Evolutionary conservation across 2,113 vertebrate species (phyloP).

Genomic region (Ictalurus punctatus): DNA sequence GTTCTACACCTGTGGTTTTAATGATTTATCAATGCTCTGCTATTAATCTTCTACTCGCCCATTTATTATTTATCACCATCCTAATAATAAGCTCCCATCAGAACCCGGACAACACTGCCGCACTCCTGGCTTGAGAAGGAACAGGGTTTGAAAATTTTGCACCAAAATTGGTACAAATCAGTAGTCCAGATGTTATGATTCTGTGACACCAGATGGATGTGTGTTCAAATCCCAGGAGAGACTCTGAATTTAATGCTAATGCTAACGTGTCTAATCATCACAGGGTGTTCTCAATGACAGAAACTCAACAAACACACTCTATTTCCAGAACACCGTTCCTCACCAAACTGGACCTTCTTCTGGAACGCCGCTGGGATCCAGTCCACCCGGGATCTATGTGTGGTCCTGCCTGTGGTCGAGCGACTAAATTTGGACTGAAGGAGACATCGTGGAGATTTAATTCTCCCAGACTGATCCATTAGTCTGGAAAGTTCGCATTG

Average conservation of each 20-base stretch:
- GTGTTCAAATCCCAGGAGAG: not conserved
- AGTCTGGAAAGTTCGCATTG: not conserved
- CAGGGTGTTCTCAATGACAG: too few relatives aligned
- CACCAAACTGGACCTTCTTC: not conserved
- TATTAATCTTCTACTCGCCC: not conserved
- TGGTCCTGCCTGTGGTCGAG: not conserved
- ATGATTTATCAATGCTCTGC: not conserved
- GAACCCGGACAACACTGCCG: not conserved
- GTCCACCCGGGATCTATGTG: not conserved
- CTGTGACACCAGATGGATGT: not conserved
- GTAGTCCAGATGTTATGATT: not conserved
- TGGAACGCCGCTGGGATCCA: not conserved
- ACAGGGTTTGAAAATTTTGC: not conserved
- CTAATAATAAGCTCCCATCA: not conserved
- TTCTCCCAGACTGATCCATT: not conserved
- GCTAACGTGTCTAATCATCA: too few relatives aligned
- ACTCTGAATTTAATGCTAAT: too few relatives aligned
- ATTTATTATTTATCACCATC: not conserved
- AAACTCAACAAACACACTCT: not conserved
- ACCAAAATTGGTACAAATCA: not conserved
- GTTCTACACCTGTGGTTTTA: conserved; percentile 2
- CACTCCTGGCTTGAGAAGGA: not conserved
- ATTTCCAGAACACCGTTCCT: not conserved
- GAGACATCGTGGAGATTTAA: not conserved
- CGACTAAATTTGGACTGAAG: not conserved